A percentile compares a stretch with the other conserved stretches of the same genome.
Conservation (phyloP, 2,113 vertebrate species). For the Stomatorhinus ivindoensis region DNA sequence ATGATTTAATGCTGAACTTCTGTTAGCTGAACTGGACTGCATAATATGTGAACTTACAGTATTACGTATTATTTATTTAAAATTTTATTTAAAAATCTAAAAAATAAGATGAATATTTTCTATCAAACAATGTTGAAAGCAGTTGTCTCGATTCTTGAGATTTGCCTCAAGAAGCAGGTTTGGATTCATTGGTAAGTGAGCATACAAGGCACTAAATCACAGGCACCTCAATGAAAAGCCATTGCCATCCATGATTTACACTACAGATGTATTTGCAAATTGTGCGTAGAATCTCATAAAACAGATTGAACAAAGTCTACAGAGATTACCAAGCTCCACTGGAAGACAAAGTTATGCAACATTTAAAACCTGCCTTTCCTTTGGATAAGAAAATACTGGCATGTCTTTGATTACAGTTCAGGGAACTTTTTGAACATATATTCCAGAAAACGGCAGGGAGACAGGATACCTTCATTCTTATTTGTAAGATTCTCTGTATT, state of each 20-base stretch:
- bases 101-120: background rate
- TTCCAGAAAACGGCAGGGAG: background rate
- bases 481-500: background rate
- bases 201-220: background rate
- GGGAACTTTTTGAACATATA: background rate
- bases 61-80: background rate
- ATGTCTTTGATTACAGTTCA: slow-evolving; percentile 11
- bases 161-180: background rate
- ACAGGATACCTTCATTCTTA: background rate
- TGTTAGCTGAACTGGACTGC: background rate
- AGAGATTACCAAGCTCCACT: slow-evolving; percentile 6
- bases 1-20: background rate
- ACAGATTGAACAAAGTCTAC: slow-evolving; percentile 9
- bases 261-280: slow-evolving; percentile 10
- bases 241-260: slow-evolving; percentile 4
- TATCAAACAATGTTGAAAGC: background rate
- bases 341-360: background rate
- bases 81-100: background rate
- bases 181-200: background rate
- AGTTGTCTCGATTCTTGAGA: background rate
- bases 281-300: background rate
- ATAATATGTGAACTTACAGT: background rate
- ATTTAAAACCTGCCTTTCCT: background rate
- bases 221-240: background rate
- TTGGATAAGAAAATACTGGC: slow-evolving; percentile 9